phyloP scores from a whole-genome alignment of 2,888 invertebrate genomes.

The Hydriomena furcata region DNA sequence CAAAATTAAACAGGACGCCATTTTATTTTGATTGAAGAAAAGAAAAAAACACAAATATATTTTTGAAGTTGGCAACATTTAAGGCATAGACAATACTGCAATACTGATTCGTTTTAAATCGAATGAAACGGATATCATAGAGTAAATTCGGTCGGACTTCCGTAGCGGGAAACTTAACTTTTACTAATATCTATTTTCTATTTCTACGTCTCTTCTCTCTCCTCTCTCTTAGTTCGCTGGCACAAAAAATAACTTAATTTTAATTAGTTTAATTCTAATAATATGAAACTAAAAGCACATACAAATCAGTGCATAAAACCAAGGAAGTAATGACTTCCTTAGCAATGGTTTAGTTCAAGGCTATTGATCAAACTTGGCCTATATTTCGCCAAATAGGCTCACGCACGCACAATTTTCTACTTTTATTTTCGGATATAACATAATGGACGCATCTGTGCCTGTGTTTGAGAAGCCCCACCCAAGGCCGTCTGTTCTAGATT shows the following conservation, averaged over 20 bases:
- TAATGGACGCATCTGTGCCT: slow-evolving; percentile 73
- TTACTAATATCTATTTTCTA: no score
- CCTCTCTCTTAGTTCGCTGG: no score
- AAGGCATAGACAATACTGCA: background rate
- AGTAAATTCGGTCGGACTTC: background rate
- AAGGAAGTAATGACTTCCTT: no score
- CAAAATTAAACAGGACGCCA: slow-evolving; percentile 45
- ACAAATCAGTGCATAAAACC: no score
- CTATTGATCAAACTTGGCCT: slow-evolving; percentile 30
- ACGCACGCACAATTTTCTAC: background rate
- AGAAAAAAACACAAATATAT: no score
- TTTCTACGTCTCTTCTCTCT: no score
- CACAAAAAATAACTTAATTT: no score
- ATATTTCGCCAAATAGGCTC: background rate
- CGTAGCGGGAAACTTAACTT: slow-evolving; percentile 15
- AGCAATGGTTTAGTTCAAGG: background rate
- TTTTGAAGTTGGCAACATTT: background rate
- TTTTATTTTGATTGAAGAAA: slow-evolving; percentile 36
- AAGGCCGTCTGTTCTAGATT: slow-evolving; percentile 87
- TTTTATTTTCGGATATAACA: background rate
- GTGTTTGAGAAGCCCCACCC: slow-evolving; percentile 87
- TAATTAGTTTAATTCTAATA: no score
- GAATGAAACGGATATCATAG: no score
- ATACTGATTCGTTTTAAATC: no score
- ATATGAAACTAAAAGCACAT: no score